phyloP scores from a whole-genome alignment of 1,140 invertebrate genomes.

The Drosophila lowei region DNA sequence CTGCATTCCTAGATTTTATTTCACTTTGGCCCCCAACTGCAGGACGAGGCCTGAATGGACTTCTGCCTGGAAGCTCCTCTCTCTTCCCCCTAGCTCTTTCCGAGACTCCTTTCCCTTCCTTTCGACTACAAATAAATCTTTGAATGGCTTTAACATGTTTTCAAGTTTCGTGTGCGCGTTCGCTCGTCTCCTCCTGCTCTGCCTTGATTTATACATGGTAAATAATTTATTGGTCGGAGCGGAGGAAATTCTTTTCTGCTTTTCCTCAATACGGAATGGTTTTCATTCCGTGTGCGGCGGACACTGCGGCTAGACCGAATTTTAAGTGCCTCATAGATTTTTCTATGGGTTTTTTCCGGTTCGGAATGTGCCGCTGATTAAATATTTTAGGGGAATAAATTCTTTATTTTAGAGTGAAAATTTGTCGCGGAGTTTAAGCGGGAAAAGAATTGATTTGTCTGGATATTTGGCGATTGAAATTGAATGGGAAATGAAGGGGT shows the following conservation, averaged over 20 bases:
- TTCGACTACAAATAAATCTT: conserved; percentile 60
- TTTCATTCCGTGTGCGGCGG: conserved; percentile 9
- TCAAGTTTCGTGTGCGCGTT: conserved; percentile 47
- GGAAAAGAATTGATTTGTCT: too few relatives aligned
- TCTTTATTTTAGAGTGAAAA: too few relatives aligned
- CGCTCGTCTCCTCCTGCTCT: conserved; percentile 13
- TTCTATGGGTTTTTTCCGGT: not conserved
- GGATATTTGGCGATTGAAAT: too few relatives aligned
- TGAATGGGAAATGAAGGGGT: too few relatives aligned
- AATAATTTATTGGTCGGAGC: conserved; percentile 61
- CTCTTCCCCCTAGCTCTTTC: not conserved
- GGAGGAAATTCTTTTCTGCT: conserved; percentile 9
- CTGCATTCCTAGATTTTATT: conserved; percentile 9
- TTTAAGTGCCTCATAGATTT: conserved; percentile 30
- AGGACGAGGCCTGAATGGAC: not conserved
- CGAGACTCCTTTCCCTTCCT: not conserved
- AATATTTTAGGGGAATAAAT: not conserved
- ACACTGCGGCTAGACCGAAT: conserved; percentile 15
- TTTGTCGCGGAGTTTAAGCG: too few relatives aligned
- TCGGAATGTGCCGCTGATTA: not conserved
- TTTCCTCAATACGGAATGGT: conserved; percentile 25
- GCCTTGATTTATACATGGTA: conserved; percentile 66
- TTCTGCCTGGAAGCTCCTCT: conserved; percentile 1
- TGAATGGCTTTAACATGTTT: conserved; percentile 69
- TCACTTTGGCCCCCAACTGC: too few relatives aligned